Evolutionary conservation across 2,888 invertebrate species (phyloP).

Genomic region (Polydrusus pterygomalis): DNA sequence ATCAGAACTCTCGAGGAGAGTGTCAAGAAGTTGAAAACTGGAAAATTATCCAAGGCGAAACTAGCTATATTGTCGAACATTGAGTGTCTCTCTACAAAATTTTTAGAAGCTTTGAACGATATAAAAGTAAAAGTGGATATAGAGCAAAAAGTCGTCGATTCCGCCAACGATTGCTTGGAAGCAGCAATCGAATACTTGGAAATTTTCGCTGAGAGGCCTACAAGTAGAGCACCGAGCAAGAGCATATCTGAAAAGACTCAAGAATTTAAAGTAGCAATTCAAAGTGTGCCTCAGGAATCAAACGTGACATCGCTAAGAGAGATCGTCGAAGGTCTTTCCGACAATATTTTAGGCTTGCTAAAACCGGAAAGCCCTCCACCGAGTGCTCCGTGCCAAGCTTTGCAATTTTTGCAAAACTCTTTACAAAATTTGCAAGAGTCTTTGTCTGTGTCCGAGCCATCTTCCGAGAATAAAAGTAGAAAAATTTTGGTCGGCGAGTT

Average conservation of each 20-base stretch:
- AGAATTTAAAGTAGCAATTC: slow-evolving; percentile 52
- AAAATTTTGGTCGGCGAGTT: slow-evolving; percentile 65
- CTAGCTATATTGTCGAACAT: slow-evolving; percentile 33
- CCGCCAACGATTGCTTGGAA: slow-evolving; percentile 45
- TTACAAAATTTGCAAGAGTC: slow-evolving; percentile 67
- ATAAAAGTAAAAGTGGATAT: slow-evolving; percentile 44
- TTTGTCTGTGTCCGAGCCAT: slow-evolving; percentile 59
- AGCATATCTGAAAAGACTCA: slow-evolving; percentile 52
- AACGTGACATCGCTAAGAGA: slow-evolving; percentile 52
- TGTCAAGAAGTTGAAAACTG: slow-evolving; percentile 47
- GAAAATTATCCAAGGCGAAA: slow-evolving; percentile 41
- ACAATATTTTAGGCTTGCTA: slow-evolving; percentile 57
- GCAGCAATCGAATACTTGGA: slow-evolving; percentile 53
- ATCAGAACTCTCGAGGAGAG: slow-evolving; percentile 44
- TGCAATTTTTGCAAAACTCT: slow-evolving; percentile 64
- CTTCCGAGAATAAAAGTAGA: slow-evolving; percentile 61
- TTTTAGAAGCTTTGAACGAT: slow-evolving; percentile 43
- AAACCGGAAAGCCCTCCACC: slow-evolving; percentile 56
- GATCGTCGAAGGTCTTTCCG: slow-evolving; percentile 51
- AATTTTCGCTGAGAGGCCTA: slow-evolving; percentile 43
- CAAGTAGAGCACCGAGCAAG: slow-evolving; percentile 46
- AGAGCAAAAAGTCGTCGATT: slow-evolving; percentile 46
- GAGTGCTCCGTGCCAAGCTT: slow-evolving; percentile 54
- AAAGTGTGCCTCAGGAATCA: slow-evolving; percentile 52
- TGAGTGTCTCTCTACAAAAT: slow-evolving; percentile 23